These are phyloP conservation scores for Stenopsyche tienmushanensis DNA, from an alignment of 1,140 invertebrate species.

Conservation along the genomic window DNA sequence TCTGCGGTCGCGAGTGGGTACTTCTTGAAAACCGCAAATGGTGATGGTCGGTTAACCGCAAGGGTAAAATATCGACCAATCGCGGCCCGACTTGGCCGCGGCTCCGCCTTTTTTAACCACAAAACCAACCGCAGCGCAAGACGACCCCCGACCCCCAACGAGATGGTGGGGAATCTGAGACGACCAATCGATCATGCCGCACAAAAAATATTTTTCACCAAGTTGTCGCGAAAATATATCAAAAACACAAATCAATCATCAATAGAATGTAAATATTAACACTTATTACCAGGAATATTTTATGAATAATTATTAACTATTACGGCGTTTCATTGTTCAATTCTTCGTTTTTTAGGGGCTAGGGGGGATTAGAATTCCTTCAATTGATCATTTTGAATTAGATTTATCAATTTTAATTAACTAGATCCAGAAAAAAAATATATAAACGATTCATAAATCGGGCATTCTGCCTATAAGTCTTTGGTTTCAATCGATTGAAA, in stretches of 20 bases:
- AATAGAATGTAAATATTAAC: background rate
- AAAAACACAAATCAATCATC: background rate
- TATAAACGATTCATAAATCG: too few relatives aligned
- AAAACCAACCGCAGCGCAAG: conserved; percentile 55
- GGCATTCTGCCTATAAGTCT: too few relatives aligned
- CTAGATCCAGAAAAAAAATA: too few relatives aligned
- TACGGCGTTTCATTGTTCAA: too few relatives aligned
- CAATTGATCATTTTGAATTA: too few relatives aligned
- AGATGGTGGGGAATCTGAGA: too few relatives aligned
- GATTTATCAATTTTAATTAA: too few relatives aligned
- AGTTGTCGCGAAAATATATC: background rate
- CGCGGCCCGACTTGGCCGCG: conserved; percentile 45
- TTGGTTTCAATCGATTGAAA: too few relatives aligned
- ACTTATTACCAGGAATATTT: too few relatives aligned
- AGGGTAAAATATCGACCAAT: conserved; percentile 47
- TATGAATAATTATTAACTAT: too few relatives aligned
- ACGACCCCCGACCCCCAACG: conserved; percentile 16
- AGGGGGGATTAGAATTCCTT: too few relatives aligned
- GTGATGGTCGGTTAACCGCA: conserved; percentile 46
- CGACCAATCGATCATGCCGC: background rate
- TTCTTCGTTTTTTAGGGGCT: too few relatives aligned
- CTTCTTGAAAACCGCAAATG: conserved; percentile 39
- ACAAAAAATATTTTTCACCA: background rate
- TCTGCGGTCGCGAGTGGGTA: conserved; percentile 10
- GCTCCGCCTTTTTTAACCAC: conserved; percentile 52